Base-by-base conservation (phyloP, 2,888 invertebrate species). In the Caenorhabditis macrosperma region DNA sequence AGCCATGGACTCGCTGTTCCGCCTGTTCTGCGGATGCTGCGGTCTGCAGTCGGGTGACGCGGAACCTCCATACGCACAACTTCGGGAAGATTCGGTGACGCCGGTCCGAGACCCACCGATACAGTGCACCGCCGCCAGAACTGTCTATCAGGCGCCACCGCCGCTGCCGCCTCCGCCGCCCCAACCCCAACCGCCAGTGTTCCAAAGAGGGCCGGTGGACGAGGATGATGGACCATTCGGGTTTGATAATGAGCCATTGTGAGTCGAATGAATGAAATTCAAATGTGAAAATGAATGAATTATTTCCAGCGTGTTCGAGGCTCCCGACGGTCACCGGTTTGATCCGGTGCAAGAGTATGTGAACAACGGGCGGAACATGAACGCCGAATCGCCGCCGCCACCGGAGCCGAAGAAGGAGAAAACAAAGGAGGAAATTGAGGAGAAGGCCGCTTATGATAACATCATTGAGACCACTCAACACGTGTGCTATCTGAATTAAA, bases 401-500 rank as follows among this genome's bases (percentile, higher is more conserved):
- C 24, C 20, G 2, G 59, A 50, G 17, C 9, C 44, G 15, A 48
- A 66, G 10, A 52, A 67, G 0, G 57, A 72, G 17, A 7, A 22
- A 38, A 41, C 24, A n/a, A 63, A 63, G 28, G 61, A 64, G 12
- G 64, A 69, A 33, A 44, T 35, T 1, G 26, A 48, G n/a, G 81
- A 81, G 28, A 48, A 41, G 28, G 80, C 64, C 24, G n/a, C 66
- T n/a, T 59, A 76, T 15, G 76, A 80, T 4, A 71, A 54, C 26
- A 80, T 80, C 57, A 41, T 80, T 2, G 80, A 71, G 64, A 61
- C 17, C 26, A 72, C 80, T 15, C 80, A 80, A 26, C 75, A 80
- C 24, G 80, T 75, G 3, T 48, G 35, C 55, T 20, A 33, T 30
- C n/a, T 2, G 12, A 7, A 15, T 38, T 7, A 10, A 10, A 10